A percentile compares a stretch with the other conserved stretches of the same genome.
Conservation (phyloP, 2,113 vertebrate species). For the Oxygymnocypris stewartii region DNA sequence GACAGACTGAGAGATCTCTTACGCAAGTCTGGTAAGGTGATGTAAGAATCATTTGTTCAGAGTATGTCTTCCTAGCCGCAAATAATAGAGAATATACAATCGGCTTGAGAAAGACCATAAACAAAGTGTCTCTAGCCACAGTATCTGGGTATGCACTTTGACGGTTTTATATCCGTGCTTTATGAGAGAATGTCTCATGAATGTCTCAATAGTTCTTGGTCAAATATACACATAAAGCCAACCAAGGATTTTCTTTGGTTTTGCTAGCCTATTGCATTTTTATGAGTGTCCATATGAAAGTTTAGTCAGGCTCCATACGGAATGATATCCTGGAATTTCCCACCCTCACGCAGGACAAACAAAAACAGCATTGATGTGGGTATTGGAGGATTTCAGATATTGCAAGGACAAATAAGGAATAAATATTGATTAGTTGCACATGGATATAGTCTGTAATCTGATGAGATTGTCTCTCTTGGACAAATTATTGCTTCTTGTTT, state of each 20-base stretch:
- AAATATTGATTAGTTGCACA: conserved; percentile 39
- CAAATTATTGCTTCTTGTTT: conserved; percentile 6
- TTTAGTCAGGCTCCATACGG: conserved; percentile 2
- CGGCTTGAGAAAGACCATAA: not conserved
- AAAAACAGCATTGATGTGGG: not conserved
- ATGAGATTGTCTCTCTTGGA: not conserved
- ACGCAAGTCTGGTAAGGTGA: not conserved
- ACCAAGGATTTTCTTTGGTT: conserved; percentile 15
- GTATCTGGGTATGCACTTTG: not conserved
- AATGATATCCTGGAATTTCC: conserved; percentile 23
- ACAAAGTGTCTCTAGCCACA: not conserved
- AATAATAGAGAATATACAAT: not conserved
- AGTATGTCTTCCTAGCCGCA: not conserved
- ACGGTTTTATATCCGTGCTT: not conserved
- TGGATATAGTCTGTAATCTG: not conserved
- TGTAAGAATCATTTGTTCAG: not conserved
- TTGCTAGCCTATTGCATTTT: conserved; percentile 32
- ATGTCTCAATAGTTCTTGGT: conserved; percentile 17
- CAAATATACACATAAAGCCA: conserved; percentile 11
- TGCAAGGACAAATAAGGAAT: conserved; percentile 24
- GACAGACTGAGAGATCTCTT: not conserved
- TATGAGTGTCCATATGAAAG: conserved; percentile 26
- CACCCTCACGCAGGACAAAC: conserved; percentile 36
- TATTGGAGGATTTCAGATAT: conserved; percentile 31
- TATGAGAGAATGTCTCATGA: conserved; percentile 18